Conservation (phyloP, 2,797 vertebrate genomes). For the Pipistrellus pipistrellus region DNA sequence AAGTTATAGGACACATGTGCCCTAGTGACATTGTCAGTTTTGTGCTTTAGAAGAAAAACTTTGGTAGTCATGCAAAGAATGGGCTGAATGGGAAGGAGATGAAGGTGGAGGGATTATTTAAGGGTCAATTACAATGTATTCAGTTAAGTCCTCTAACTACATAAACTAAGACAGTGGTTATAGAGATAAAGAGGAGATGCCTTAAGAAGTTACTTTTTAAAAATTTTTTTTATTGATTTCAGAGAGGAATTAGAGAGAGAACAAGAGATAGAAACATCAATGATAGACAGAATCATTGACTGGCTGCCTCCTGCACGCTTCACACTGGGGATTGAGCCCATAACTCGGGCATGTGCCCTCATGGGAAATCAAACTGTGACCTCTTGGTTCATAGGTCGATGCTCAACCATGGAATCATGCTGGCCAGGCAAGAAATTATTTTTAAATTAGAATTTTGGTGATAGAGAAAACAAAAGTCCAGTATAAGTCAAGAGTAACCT, state of each 20-base stretch:
- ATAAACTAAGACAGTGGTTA: not conserved
- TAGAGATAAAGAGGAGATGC: not conserved
- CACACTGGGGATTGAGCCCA: no score
- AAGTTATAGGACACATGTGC: not conserved
- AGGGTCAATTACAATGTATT: not conserved
- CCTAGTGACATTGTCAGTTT: not conserved
- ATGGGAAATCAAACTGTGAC: no score
- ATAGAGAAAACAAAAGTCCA: not conserved
- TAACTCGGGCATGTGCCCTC: no score
- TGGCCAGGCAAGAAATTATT: not conserved
- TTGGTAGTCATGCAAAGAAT: not conserved
- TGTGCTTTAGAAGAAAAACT: not conserved
- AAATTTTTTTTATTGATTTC: not conserved
- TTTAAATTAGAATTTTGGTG: not conserved
- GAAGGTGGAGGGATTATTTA: not conserved
- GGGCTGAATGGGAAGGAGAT: not conserved
- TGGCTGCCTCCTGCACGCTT: no score
- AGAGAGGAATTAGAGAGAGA: no score
- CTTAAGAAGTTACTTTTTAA: not conserved
- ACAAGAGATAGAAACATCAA: no score
- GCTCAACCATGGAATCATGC: no score
- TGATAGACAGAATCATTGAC: no score
- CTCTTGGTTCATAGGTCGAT: no score
- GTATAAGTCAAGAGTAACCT: not conserved
- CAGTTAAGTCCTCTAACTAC: not conserved